Evolutionary conservation across 2,113 vertebrate genomes (phyloP), one percentile per base, ranked within the genome.

Genomic region (Paramisgurnus dabryanus): DNA sequence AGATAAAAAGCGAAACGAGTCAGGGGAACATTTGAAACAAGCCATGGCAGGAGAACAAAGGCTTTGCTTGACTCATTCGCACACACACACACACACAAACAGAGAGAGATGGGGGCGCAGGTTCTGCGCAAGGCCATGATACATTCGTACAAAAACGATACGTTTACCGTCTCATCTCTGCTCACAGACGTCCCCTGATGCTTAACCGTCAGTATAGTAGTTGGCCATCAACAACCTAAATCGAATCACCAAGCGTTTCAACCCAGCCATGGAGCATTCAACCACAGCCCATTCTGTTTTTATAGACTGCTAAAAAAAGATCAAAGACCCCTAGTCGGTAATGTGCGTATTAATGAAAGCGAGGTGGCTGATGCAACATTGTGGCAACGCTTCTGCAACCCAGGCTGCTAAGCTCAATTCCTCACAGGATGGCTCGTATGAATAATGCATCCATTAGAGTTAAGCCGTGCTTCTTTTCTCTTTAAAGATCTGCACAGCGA

Each of bases 291-390:
- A 86, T 86, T 91, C 87, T 81, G 27, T 86, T 86, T 84, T 90
- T 82, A 88, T 91, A 86, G 68, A 83, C 86, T 80, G 75, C 88
- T 88, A 90, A 88, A 87, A 90, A 90, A 90, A 89, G 89, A 90
- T 88, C 85, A 89, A 87, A 88, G 86, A 80, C 78, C 67, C 69
- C 41, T 71, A 80, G 81, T 69, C 55, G 80, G 71, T 78, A 80
- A 79, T 78, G 80, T 73, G 72, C 67, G 69, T 65, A 76, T 80
- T 86, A 87, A 84, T 84, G 85, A 85, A 85, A 87, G 67, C 47
- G 80, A 85, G 82, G 40, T 78, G 79, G 86, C 86, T 88, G 87
- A 88, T 83, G 87, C 87, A 88, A 88, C 72, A 58, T 68, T 18
- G 72, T 81, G 85, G 87, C 86, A 88, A 88, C 83, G 83, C 80